Evolutionary conservation across 2,888 invertebrate species (phyloP), one percentile per base, ranked within the genome.

Genomic region (Rhamphomyia laevipes): DNA sequence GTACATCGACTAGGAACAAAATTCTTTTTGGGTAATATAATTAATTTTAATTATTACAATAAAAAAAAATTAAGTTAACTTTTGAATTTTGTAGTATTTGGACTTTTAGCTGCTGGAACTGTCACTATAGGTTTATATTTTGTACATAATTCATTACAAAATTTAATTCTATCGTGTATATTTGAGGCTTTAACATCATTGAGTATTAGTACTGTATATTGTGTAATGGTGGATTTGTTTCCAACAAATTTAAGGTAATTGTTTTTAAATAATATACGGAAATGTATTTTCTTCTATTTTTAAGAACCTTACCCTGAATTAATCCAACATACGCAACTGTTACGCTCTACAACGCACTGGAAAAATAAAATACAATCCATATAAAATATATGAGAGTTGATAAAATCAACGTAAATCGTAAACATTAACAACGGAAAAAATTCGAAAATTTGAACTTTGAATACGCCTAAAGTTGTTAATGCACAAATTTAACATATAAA

Each of bases 181-280:
- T 86, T 86, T 66, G 86, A 87, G 69, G 85, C 86, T 1, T 72
- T 86, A 46, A 86, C 86, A 43, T 86, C 86, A 46, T 76, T 86
- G 56, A 84, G 83, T 57, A 85, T 86, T 66, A 84, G 85, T 71
- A 77, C 84, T 50, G 82, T 86, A 45, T 86, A 86, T 71, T 86
- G 86, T 65, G 82, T 86, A 43, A 81, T 86, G 67, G 86, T 86
- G 53, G 86, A 86, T 66, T 72, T 86, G 61, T 86, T 86, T 73
- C 86, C 86, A 59, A 86, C 86, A 51, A 86, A 86, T 72, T 77
- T 86, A 66, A 82, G 86, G 86, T 84, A 70, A 65, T 64, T 44
- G 31, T 38, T 37, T 27, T n/a, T n/a, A n/a, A n/a, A n/a, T n/a
- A n/a, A n/a, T n/a, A n/a, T n/a, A n/a, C n/a, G n/a, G n/a, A n/a